Base-by-base conservation (phyloP, 2,888 invertebrate genomes). In the Plebejus anna region DNA sequence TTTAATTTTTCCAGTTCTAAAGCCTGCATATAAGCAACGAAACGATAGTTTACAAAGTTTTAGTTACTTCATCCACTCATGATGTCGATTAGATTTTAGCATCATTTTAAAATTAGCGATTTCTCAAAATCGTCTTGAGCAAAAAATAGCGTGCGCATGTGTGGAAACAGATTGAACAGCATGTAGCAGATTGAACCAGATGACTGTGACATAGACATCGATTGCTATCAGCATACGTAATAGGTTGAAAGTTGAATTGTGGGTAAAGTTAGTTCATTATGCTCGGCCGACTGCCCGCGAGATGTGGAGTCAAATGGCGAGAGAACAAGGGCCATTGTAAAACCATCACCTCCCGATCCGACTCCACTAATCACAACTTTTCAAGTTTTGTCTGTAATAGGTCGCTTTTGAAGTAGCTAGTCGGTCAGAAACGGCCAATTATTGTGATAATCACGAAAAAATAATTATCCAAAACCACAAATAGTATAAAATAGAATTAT, bases 311-410 rank as follows among this genome's bases (percentile, higher is more conserved):
- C 61, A 61, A 61, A 61, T 61, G 28, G 28, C 28, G 9, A 11
- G 61, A 2, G 61, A 61, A 61, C 61, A 28, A 61, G 61, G 28
- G 61, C 61, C 61, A 61, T 61, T 61, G 28, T 61, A 28, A 61
- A 61, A 61, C 61, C 28, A 61, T 61, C 28, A 11, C 61, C 61
- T 7, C 28, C 61, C 28, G 22, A 61, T 28, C 61, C 28, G 61
- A 59, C 61, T 28, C 61, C 9, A 28, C 28, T 61, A 59, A 59
- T 59, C 22, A 59, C 22, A 22, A 59, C 59, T 59, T 22, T 59
- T 22, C 22, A 57, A 61, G 61, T 61, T 61, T 61, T 28, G 22
- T 51, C 51, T 51, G 51, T 51, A 13, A 51, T 51, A 51, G 51
- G 13, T 13, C 51, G 51, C 13, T 51, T 51, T 51, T 51, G 55